Base-by-base conservation (phyloP, 1,140 invertebrate species). In the Platorchestia sp. region DNA sequence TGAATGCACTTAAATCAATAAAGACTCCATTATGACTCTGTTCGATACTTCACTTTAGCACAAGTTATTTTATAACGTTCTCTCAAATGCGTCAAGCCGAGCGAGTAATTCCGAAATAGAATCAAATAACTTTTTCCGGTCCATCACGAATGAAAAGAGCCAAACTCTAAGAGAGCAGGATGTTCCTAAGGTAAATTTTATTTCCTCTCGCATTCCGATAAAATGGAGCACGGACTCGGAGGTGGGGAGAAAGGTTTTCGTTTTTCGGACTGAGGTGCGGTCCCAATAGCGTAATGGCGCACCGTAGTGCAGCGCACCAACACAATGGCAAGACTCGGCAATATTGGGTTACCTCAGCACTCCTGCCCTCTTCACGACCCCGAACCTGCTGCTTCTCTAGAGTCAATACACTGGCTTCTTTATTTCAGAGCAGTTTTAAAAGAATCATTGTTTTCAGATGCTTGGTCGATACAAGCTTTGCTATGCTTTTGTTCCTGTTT, bases 301-400 rank as follows among this genome's bases (percentile, higher is more conserved):
- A 27, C 87, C 87, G 10, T 89, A 14, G 27, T 89, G 87, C 43
- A 22, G 36, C 87, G 43, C 41, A 3, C 41, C 5, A 36, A 89
- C 87, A 89, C 87, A 89, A 89, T 89, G 87, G 87, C n/a, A 3
- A 41, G 87, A 89, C 87, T 89, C 87, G 10, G 43, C 87, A 42
- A 89, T 89, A 89, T 89, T 89, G 87, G 87, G 87, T 89, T 89
- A 89, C 87, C 87, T 89, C 43, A 42, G 87, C 87, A 89, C 41
- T 89, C 41, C 87, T 42, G 14, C 43, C 10, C 87, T 89, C 87
- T 89, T 89, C 87, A 42, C 87, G 59, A 75, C 59, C 59, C 59
- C 59, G 36, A 75, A 75, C 36, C 59, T 75, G 59, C 59, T 75
- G 59, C 59, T 75, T 27, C 59, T 75, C 59, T 75, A 10, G 59